Percentiles rank a stretch among this genome's conserved stretches.
Conservation (phyloP, 2,113 vertebrate species). For the Caranx ignobilis region DNA sequence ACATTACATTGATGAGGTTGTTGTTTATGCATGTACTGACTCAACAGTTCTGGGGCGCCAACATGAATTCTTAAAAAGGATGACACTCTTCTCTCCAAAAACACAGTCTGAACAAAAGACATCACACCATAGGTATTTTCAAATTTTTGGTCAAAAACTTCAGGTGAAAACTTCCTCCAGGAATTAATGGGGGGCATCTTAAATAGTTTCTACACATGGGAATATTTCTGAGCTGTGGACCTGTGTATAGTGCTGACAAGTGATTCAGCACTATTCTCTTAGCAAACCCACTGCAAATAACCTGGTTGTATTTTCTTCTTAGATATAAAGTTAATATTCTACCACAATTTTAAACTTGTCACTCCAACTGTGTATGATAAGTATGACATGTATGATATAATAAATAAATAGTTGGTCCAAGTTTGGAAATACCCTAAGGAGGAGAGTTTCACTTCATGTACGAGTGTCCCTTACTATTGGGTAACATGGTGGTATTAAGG, state of each 20-base stretch:
- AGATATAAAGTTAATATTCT: neutral
- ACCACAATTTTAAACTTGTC: neutral
- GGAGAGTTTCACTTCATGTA: neutral
- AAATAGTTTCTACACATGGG: neutral
- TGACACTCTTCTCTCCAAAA: neutral
- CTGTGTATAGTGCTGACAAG: neutral
- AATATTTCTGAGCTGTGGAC: neutral
- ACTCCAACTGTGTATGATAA: neutral
- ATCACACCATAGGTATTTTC: conserved; percentile 14
- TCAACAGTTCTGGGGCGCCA: neutral
- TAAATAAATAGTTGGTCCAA: neutral
- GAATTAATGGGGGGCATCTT: neutral
- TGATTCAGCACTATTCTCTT: neutral
- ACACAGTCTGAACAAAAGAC: neutral
- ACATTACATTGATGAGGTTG: neutral
- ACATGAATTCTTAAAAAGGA: conserved; percentile 4
- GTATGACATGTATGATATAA: neutral
- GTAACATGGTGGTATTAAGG: neutral
- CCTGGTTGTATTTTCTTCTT: neutral
- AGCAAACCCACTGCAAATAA: neutral
- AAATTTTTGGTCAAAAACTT: neutral
- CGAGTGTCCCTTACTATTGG: neutral
- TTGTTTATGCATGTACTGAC: neutral
- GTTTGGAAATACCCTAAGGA: conserved; percentile 12
- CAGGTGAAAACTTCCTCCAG: neutral